Base-by-base conservation (phyloP, 2,888 invertebrate genomes). In the Loripinus fragilis region DNA sequence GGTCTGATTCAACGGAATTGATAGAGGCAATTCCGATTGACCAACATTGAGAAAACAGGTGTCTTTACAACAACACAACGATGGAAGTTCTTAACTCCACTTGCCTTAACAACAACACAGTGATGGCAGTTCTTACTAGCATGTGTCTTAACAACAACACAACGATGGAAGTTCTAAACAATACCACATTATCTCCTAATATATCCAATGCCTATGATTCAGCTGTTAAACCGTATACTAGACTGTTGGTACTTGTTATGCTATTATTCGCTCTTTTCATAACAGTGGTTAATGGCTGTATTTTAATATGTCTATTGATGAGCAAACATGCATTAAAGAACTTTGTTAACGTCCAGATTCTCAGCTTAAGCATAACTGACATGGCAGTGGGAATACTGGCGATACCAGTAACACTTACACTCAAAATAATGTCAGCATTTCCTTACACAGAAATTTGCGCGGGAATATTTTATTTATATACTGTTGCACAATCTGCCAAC, bases 261-360 rank as follows among this genome's bases (percentile, higher is more conserved):
- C 12, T 35, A 35, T n/a, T 35, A n/a, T 25, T 65, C 23, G 28
- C 25, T 8, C 7, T 30, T 42, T 67, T 35, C 23, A 67, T 67
- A 2, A 67, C 28, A 25, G 17, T 67, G 12, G 42, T 20, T 10
- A 67, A 67, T 28, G 25, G 8, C 1, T 25, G 25, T 3, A 17
- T 67, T 1, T 15, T 67, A 15, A 7, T 41, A 23, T 42, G 45
- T 67, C 67, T 67, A 10, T 7, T 67, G 1, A 20, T 45, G 67
- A 45, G 28, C 17, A 41, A 28, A 15, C 25, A 67, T 12, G 45
- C 42, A 8, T 25, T 67, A 25, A 67, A 67, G 42, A 67, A 67
- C 23, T 41, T 45, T 41, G 67, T 67, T 15, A 67, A 41, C 67
- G 3, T 67, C 15, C 67, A 67, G 23, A 67, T 67, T 25, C 10